Evolutionary conservation across 2,888 invertebrate genomes (phyloP).

Genomic region (Xestia c-nigrum): DNA sequence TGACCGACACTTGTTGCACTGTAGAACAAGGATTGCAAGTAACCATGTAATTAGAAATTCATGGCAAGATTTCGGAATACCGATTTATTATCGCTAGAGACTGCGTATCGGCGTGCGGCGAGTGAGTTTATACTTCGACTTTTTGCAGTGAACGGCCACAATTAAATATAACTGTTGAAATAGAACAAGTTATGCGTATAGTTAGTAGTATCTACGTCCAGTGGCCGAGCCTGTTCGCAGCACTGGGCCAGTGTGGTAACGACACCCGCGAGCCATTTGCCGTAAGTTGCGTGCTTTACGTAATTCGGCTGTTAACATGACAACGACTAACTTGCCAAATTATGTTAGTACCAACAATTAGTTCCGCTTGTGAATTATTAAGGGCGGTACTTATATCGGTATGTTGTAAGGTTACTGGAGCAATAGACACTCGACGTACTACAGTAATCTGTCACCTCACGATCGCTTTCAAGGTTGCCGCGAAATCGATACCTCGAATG

Average conservation of each 20-base stretch:
- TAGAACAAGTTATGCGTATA: slow-evolving; percentile 76
- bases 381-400: slow-evolving; percentile 77
- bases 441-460: slow-evolving; percentile 78
- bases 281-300: slow-evolving; percentile 82
- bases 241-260: slow-evolving; percentile 76
- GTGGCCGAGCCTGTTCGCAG: slow-evolving; percentile 72
- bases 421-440: slow-evolving; percentile 67
- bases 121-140: slow-evolving; percentile 74
- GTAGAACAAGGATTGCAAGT: slow-evolving; percentile 33
- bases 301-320: slow-evolving; percentile 82
- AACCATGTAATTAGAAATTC: slow-evolving; percentile 30
- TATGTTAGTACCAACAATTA: slow-evolving; percentile 78
- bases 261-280: slow-evolving; percentile 76
- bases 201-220: slow-evolving; percentile 73
- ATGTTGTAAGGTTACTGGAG: slow-evolving; percentile 76
- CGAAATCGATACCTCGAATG: slow-evolving; percentile 81
- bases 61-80: slow-evolving; percentile 44
- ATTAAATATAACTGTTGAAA: slow-evolving; percentile 76
- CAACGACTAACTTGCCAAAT: slow-evolving; percentile 77
- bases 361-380: slow-evolving; percentile 85
- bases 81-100: slow-evolving; percentile 38
- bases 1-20: slow-evolving; percentile 21
- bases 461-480: slow-evolving; percentile 83
- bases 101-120: slow-evolving; percentile 66
- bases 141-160: slow-evolving; percentile 76